Base-by-base conservation (phyloP, 2,113 vertebrate genomes). In the Hylia prasina region DNA sequence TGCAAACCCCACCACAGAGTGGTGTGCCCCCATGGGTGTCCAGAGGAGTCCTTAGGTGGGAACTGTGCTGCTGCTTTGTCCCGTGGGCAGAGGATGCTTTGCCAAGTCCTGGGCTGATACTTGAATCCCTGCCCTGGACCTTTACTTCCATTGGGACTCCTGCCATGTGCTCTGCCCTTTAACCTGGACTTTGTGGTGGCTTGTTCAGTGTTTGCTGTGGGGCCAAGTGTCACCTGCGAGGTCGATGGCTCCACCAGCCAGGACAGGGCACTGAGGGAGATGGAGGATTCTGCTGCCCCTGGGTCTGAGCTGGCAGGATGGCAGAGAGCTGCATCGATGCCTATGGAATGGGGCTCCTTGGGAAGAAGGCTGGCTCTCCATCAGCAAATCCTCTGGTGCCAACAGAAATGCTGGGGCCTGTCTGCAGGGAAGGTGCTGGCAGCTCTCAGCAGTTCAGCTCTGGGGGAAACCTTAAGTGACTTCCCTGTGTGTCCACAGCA, bases 401-500 rank as follows among this genome's bases (percentile, higher is more conserved):
- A 11, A 0, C 8, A 18, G 40, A 11, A 10, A 2, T 57, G 28
- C 47, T 31, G 72, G 51, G 56, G 28, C 22, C 50, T 64, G 30
- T 14, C 47, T 66, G 42, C 7, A 22, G 30, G 47, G n/a, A 63
- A 48, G 35, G 78, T 80, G 57, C 39, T 82, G 75, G 78, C 53
- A 80, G 37, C 57, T 77, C 91, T 23, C 40, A 28, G 70, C n/a
- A 16, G 17, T 23, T 81, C 40, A 7, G 18, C 35, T 60, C 39
- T 35, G 8, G 15, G 9, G 20, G 3, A 48, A 14, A 42, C 22
- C 21, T 13, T 11, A 8, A 54, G 37, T 30, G 27, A 64, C 40
- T 51, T 69, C 25, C 24, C 24, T 87, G 54, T 39, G 33, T 87
- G 48, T 82, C 93, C 72, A 4, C 96, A 99, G 99, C 98, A 99